Evolutionary conservation across 2,113 vertebrate genomes (phyloP).

Genomic region (Geococcyx californianus): DNA sequence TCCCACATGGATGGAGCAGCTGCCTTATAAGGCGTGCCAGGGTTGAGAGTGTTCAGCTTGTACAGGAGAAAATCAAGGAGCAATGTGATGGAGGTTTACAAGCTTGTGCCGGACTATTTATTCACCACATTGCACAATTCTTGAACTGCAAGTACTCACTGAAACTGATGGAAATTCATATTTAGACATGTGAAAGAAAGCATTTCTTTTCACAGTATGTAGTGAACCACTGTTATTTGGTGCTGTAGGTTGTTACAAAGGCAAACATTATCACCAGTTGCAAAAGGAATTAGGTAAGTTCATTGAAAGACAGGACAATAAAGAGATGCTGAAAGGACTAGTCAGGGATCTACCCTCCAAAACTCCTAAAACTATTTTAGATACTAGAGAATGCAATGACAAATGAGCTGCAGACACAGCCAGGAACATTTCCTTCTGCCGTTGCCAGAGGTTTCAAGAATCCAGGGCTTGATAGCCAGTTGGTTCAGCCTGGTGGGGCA

Average conservation of each 20-base stretch:
- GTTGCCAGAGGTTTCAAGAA: not conserved
- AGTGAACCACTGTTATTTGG: not conserved
- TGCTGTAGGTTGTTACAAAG: not conserved
- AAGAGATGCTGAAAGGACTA: not conserved
- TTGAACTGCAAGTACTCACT: not conserved
- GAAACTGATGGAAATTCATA: not conserved
- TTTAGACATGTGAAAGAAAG: not conserved
- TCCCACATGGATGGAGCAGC: not conserved
- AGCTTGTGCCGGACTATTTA: not conserved
- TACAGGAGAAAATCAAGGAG: not conserved
- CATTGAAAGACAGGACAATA: not conserved
- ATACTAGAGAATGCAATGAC: not conserved
- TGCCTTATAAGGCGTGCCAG: not conserved
- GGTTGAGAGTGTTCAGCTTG: not conserved
- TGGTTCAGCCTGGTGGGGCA: not conserved
- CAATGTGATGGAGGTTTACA: not conserved
- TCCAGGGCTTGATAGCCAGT: fast-evolving
- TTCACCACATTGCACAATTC: not conserved
- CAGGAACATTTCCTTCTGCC: not conserved
- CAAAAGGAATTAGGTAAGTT: not conserved
- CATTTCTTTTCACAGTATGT: not conserved
- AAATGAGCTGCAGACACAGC: not conserved
- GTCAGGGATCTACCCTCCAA: not conserved
- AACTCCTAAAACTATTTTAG: not conserved
- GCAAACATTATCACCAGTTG: not conserved